Evolutionary conservation across 2,888 invertebrate species (phyloP), one percentile per base, ranked within the genome.

Genomic region (Nomada fabriciana): DNA sequence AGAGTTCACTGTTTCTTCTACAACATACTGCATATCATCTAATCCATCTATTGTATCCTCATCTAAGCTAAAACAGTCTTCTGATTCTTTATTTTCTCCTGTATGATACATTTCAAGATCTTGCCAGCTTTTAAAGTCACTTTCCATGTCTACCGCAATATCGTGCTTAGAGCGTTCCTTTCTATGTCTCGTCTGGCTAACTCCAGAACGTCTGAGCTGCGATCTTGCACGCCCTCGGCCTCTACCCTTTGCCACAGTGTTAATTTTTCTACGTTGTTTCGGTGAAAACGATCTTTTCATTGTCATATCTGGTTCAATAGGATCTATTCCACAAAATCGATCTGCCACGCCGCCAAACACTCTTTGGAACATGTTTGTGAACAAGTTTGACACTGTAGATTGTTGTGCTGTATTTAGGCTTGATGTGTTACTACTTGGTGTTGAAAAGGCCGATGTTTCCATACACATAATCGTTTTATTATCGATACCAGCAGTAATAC

Each of bases 161-260:
- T 87, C 85, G n/a, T 89, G 89, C 61, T 88, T 89, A 5, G 79
- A 89, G 10, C 88, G 86, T 80, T 92, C 90, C 60, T 90, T 92
- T 18, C 91, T 85, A 47, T 90, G 90, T 53, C 91, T 83, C 10
- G 85, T 89, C 75, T 92, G 93, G 75, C 92, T 92, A 0, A 92
- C 91, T 0, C 92, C 92, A 1, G 91, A 92, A 10, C 90, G 84
- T 15, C 91, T 83, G 2, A 92, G 74, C 63, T 92, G 92, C 2
- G 90, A 89, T 69, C 86, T 89, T 0, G 86, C 91, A 10, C 92
- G 86, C 43, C 91, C 89, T 42, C 91, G 87, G 23, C 91, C 91
- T 57, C 89, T 85, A 18, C 85, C 83, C 20, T 86, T 87, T 1
- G 91, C 87, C 15, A 90, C 71, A 0, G 75, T 76, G 36, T 85